Percentiles rank a stretch among this genome's conserved stretches.
These are phyloP conservation scores for Nesometra sesokonis DNA, from an alignment of 35 echinoderm and acorn worm species.

Conservation along the genomic window DNA sequence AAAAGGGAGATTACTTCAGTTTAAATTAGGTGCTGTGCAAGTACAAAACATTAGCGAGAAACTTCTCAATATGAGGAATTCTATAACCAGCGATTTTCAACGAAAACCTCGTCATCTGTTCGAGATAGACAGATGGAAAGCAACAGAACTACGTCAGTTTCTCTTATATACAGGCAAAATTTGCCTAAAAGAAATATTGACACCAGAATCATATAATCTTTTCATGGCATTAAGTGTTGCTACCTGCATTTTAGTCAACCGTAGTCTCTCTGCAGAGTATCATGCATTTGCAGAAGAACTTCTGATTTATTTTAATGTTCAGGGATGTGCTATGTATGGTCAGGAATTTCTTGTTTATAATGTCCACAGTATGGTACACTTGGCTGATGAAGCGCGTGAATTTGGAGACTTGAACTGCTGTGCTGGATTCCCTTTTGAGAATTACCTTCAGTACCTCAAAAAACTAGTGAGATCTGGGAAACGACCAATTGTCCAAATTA, in stretches of 20 bases:
- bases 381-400: conserved; percentile 37
- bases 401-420: conserved; percentile 39
- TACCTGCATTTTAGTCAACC: conserved; percentile 2
- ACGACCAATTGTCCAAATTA: conserved; percentile 33
- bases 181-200: conserved; percentile 23
- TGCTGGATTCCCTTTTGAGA: conserved; percentile 57
- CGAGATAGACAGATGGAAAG: conserved; percentile 63
- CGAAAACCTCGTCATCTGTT: conserved; percentile 38
- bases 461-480: conserved; percentile 48
- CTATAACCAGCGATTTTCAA: conserved; percentile 21
- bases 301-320: conserved; percentile 36
- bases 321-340: conserved; percentile 44
- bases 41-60: conserved; percentile 34
- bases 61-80: conserved; percentile 14
- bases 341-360: conserved; percentile 62
- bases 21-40: conserved; percentile 8
- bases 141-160: conserved; percentile 45
- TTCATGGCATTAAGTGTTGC: conserved; percentile 42
- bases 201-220: conserved; percentile 15
- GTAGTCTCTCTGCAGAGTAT: background rate
- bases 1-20: conserved; percentile 22
- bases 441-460: conserved; percentile 53
- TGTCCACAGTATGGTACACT: conserved; percentile 56
- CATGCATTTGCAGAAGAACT: conserved; percentile 31
- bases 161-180: conserved; percentile 42